A percentile compares a stretch with the other conserved stretches of the same genome.
phyloP scores from a whole-genome alignment of 2,888 invertebrate genomes.

The Arenicola marina region DNA sequence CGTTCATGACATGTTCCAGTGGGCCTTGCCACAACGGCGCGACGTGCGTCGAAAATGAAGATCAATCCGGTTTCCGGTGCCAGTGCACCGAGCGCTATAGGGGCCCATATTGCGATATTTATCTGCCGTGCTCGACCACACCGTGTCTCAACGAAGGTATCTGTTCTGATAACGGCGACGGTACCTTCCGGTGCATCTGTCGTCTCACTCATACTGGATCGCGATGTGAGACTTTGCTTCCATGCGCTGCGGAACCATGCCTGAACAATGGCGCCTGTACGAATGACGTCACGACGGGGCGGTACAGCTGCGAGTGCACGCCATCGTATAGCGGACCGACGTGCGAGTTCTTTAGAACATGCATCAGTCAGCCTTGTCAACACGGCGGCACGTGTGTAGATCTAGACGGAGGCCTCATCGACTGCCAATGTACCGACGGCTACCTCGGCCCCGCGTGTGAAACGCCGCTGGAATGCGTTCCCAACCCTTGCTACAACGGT shows the following conservation, averaged over 20 bases:
- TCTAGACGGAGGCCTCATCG: constrained; percentile 8
- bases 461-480: constrained; percentile 1
- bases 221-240: constrained; percentile 24
- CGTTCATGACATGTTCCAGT: constrained; percentile 10
- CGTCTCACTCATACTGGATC: constrained; percentile 28
- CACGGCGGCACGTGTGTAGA: constrained; percentile 37
- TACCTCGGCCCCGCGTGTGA: constrained; percentile 16
- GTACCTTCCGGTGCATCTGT: constrained; percentile 31
- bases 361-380: constrained; percentile 36
- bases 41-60: not conserved
- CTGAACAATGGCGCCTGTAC: constrained; percentile 16
- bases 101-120: not conserved
- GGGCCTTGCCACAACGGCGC: constrained; percentile 10
- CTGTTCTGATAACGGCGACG: constrained; percentile 23
- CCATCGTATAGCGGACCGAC: constrained; percentile 21
- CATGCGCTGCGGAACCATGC: constrained; percentile 21
- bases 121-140: constrained; percentile 22
- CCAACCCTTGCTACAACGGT: constrained; percentile 15
- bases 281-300: constrained; percentile 1
- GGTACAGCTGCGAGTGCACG: constrained; percentile 22
- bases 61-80: not conserved
- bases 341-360: constrained; percentile 30
- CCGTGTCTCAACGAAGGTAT: constrained; percentile 34
- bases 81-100: not conserved
- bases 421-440: constrained; percentile 3